Conservation (phyloP, 2,113 vertebrate genomes). For the Amia ocellicauda region DNA sequence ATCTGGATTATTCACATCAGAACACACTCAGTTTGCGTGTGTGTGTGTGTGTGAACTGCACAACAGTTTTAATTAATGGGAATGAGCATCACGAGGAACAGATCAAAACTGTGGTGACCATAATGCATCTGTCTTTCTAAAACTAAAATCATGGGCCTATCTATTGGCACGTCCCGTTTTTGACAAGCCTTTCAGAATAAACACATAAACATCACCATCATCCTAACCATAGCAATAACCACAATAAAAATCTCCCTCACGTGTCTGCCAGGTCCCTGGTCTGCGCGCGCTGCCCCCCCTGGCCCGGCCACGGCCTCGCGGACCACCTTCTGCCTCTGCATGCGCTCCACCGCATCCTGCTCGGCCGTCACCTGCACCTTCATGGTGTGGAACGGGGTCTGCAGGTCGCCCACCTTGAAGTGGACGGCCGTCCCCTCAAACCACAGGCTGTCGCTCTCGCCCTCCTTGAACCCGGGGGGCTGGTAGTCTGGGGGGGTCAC, state of each 20-base stretch:
- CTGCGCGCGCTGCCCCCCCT: background rate
- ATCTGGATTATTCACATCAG: background rate
- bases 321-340: conserved; percentile 43
- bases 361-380: conserved; percentile 81
- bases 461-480: conserved; percentile 89
- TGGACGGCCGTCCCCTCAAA: conserved; percentile 81
- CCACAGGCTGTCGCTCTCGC: conserved; percentile 68
- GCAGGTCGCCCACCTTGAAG: conserved; percentile 83
- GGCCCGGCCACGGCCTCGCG: conserved; percentile 24
- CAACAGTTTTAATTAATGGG: no score
- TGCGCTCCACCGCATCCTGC: conserved; percentile 42
- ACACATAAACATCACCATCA: no score
- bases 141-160: no score
- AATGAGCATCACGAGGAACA: no score
- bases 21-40: background rate
- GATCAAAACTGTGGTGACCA: no score
- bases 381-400: conserved; percentile 79
- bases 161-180: no score
- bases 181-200: no score
- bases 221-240: no score
- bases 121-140: no score
- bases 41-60: no score
- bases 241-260: no score
- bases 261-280: no score
- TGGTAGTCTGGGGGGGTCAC: conserved; percentile 89